A percentile compares a stretch with the other conserved stretches of the same genome.
phyloP scores from a whole-genome alignment of 2,797 vertebrate species.

The Sarcoramphus papa region DNA sequence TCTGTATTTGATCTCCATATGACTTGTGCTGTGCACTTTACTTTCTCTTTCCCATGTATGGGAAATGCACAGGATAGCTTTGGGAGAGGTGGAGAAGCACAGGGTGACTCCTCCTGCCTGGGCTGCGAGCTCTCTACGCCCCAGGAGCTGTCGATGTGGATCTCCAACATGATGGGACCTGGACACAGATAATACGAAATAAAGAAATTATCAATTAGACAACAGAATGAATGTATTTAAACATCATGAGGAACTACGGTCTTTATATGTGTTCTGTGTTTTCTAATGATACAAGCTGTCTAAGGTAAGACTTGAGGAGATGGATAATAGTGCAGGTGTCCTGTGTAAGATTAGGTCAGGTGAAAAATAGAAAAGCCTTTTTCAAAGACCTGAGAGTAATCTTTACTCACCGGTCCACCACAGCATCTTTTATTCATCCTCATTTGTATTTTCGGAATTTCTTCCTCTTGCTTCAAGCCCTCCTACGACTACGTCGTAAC shows the following conservation, averaged over 20 bases:
- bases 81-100: background rate
- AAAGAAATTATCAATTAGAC: background rate
- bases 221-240: accelerated
- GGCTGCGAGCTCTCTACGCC: background rate
- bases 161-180: accelerated
- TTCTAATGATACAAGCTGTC: accelerated
- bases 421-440: background rate
- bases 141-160: background rate
- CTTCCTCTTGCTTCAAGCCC: background rate
- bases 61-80: accelerated
- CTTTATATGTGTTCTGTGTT: accelerated
- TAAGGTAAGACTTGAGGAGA: background rate
- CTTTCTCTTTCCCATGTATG: background rate
- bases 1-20: background rate
- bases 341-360: background rate
- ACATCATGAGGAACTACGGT: accelerated
- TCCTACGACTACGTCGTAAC: accelerated
- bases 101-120: background rate
- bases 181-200: background rate
- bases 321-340: background rate
- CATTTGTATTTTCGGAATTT: background rate
- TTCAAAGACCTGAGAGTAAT: background rate
- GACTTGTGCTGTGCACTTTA: accelerated
- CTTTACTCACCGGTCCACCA: accelerated
- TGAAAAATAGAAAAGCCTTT: background rate